These are phyloP conservation scores for Periphyllus acericola DNA, from an alignment of 2,888 invertebrate species.

Conservation along the genomic window DNA sequence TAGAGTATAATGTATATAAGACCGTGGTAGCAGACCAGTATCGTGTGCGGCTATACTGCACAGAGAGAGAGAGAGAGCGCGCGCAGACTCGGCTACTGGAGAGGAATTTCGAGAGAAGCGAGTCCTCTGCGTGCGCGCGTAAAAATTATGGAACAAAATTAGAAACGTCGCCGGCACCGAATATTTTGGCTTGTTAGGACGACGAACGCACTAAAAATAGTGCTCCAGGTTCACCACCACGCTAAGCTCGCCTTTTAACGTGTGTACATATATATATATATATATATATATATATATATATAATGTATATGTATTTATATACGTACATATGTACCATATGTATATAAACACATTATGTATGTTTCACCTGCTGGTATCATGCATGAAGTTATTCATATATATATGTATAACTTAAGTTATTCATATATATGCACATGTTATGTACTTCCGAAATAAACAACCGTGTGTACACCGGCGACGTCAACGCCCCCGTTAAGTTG, in stretches of 20 bases:
- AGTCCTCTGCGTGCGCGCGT: neutral
- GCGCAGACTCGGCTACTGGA: slow-evolving; percentile 24
- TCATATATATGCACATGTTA: no score
- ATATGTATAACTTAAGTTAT: neutral
- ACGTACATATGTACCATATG: no score
- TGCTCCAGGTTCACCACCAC: slow-evolving; percentile 41
- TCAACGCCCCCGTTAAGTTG: no score
- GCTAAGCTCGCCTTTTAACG: neutral
- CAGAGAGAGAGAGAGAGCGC: neutral
- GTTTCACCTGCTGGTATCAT: neutral
- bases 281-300: no score
- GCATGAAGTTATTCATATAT: neutral
- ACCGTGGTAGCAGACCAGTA: no score
- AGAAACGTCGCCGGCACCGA: slow-evolving; percentile 60
- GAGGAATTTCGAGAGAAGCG: slow-evolving; percentile 52
- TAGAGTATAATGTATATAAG: no score
- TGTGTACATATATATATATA: no score
- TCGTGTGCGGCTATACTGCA: no score
- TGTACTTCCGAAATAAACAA: neutral
- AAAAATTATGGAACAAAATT: slow-evolving; percentile 62
- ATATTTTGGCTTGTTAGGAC: slow-evolving; percentile 62
- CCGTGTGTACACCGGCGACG: neutral
- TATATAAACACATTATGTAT: no score
- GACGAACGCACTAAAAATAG: slow-evolving; percentile 51
- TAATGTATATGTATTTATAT: no score